These are phyloP conservation scores for Drosophila sordidapex DNA, from an alignment of 2,888 invertebrate species.

Conservation along the genomic window DNA sequence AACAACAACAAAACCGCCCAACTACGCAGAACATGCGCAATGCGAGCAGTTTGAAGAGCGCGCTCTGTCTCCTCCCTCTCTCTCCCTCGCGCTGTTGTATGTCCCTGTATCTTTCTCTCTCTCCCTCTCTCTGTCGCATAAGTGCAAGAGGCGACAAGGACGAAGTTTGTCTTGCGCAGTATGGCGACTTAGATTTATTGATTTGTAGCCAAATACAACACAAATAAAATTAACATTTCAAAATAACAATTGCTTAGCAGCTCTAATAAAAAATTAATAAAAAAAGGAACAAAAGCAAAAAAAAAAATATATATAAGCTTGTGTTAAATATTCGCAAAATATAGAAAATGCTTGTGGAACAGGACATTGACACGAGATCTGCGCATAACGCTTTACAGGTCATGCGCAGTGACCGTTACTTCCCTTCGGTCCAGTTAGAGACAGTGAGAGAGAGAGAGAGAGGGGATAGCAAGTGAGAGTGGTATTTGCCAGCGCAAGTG, in stretches of 20 bases:
- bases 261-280: not conserved
- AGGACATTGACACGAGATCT: conserved; percentile 67
- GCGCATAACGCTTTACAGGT: conserved; percentile 77
- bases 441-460: conserved; percentile 21
- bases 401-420: conserved; percentile 59
- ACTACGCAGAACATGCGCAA: conserved; percentile 59
- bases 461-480: conserved; percentile 7
- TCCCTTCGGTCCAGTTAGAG: conserved; percentile 5
- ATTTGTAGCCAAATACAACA: conserved; percentile 42
- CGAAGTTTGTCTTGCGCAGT: conserved; percentile 65
- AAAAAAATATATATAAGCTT: not conserved
- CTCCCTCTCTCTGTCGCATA: conserved; percentile 5
- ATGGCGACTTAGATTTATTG: conserved; percentile 51
- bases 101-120: conserved; percentile 5
- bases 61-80: not conserved
- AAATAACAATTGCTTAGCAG: not conserved
- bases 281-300: not conserved
- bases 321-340: not conserved
- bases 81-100: conserved; percentile 5
- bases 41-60: conserved; percentile 10
- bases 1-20: conserved; percentile 58
- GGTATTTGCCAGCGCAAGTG: conserved; percentile 8
- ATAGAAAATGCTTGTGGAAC: conserved; percentile 6
- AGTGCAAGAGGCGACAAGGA: conserved; percentile 40
- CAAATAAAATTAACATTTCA: not conserved